Evolutionary conservation across 2,113 vertebrate species (phyloP).

Genomic region (Ornithorhynchus anatinus): DNA sequence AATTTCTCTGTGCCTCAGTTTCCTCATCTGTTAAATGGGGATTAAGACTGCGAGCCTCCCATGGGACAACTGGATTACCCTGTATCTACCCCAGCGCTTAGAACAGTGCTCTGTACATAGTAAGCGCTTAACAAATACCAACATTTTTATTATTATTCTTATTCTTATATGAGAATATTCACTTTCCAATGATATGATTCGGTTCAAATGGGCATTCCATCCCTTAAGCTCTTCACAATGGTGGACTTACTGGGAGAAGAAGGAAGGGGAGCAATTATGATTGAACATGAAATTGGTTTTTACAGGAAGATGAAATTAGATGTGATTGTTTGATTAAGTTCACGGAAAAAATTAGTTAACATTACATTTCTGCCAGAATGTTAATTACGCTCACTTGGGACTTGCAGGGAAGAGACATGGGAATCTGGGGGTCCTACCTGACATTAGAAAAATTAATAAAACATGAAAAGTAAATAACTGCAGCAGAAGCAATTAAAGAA

Average conservation of each 20-base stretch:
- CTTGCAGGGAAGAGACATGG: neutral
- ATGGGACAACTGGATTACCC: no score
- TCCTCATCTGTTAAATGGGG: no score
- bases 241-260: neutral
- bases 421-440: neutral
- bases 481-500: constrained; percentile 19
- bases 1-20: no score
- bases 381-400: constrained; percentile 4
- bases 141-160: no score
- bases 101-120: no score
- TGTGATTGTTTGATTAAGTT: constrained; percentile 16
- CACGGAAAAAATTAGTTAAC: constrained; percentile 8
- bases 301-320: constrained; percentile 13
- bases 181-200: no score
- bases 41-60: no score
- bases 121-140: no score
- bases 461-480: constrained; percentile 21
- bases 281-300: constrained; percentile 20
- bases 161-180: no score
- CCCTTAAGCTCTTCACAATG: neutral
- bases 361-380: constrained; percentile 18
- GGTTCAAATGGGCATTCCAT: no score
- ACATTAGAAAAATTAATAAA: constrained; percentile 32
- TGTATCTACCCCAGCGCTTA: no score
- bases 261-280: no score